Base-by-base conservation (phyloP, 2,113 vertebrate species). In the Platichthys flesus region DNA sequence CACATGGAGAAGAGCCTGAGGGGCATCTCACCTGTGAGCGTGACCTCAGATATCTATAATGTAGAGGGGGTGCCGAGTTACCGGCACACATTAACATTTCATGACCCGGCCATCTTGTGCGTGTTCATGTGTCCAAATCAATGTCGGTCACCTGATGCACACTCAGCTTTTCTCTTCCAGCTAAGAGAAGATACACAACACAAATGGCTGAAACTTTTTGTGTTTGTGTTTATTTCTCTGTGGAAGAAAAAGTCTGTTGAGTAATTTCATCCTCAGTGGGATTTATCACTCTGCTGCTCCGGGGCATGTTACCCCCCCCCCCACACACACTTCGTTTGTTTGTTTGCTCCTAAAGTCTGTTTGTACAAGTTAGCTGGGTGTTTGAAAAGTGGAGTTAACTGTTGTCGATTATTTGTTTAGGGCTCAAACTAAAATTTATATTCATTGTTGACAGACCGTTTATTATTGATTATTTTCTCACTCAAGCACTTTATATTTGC, bases 81-180 rank as follows among this genome's bases (percentile, higher is more conserved):
- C 89, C 73, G 49, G 78, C 56, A 71, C 45, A 68, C 71, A 73
- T 90, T 9, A 84, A 90, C 84, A 18, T 90, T 89, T 88, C 31
- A 89, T 74, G 79, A 47, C 66, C 9, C 9, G 47, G 18, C 10
- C 40, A 3, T 10, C 2, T 3, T 64, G 37, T 78, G 24, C 45
- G 72, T 51, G 62, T 67, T 74, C 74, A 76, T 71, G 79, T 68
- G 40, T 57, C 37, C 69, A 51, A 51, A 88, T 89, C 86, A 78
- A 3, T 61, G 79, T 51, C 75, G 67, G 10, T 40, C 71, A 37
- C 6, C 61, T 72, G 49, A 49, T 45, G 64, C 55, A 10, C 2
- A 4, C 23, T 58, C 13, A 16, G 55, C 21, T 9, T 23, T 16
- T 45, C 21, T 12, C 21, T 3, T 51, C 47, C 3, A 7, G 47